Conservation (phyloP, 2,888 invertebrate species). For the Tipula vernalis region DNA sequence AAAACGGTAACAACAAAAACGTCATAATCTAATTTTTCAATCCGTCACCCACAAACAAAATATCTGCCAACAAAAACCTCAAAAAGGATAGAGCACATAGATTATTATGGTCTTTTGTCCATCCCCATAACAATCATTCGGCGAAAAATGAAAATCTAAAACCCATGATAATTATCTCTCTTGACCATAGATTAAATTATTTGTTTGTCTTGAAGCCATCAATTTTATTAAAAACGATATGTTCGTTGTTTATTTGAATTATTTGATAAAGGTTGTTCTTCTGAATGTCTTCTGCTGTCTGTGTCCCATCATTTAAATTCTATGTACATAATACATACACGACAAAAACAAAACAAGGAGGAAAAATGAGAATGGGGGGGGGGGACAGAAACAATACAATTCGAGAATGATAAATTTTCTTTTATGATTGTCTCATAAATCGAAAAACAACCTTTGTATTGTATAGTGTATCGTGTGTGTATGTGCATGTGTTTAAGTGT, state of each 20-base stretch:
- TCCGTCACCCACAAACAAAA: not conserved
- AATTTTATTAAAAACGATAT: not conserved
- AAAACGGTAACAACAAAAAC: not conserved
- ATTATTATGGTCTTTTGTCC: not conserved
- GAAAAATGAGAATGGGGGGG: not conserved
- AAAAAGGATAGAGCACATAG: not conserved
- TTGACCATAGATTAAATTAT: not conserved
- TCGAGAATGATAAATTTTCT: not conserved
- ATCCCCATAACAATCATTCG: not conserved
- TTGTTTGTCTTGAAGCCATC: not conserved
- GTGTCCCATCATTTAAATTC: too few species aligned
- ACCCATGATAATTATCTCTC: not conserved
- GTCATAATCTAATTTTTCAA: not conserved
- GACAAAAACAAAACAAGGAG: not conserved
- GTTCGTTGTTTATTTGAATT: not conserved
- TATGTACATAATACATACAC: too few species aligned
- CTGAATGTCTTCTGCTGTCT: not conserved
- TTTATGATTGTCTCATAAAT: not conserved
- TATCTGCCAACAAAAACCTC: not conserved
- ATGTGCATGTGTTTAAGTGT: not conserved
- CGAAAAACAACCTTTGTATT: not conserved
- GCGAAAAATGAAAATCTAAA: not conserved
- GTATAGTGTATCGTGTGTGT: not conserved
- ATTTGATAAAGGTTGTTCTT: not conserved
- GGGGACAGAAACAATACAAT: not conserved